Percentiles rank a stretch among this genome's conserved stretches.
Conservation (phyloP, 2,113 vertebrate genomes). For the Nycticryphes semicollaris region DNA sequence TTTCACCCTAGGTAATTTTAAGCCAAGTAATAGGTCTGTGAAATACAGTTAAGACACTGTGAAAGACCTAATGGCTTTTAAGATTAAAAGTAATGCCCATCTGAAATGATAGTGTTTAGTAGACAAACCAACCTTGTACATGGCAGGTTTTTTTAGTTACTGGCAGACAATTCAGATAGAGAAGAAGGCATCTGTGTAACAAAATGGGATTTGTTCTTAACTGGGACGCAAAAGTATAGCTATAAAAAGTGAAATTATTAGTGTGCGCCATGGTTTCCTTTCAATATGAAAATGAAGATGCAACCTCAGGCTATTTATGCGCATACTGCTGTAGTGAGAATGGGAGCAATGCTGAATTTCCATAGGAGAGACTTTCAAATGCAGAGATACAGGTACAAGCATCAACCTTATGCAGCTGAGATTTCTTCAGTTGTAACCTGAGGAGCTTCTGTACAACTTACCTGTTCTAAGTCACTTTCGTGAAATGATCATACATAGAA, state of each 20-base stretch:
- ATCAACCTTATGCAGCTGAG: not conserved
- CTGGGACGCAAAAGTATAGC: not conserved
- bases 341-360: not conserved
- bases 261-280: not conserved
- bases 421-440: not conserved
- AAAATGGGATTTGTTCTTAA: not conserved
- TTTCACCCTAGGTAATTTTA: not conserved
- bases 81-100: not conserved
- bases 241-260: not conserved
- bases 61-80: not conserved
- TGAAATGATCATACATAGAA: not conserved
- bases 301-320: not conserved
- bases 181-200: not conserved
- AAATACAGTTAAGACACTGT: not conserved
- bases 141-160: not conserved
- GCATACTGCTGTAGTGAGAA: not conserved
- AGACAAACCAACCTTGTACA: accelerated
- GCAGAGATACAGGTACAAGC: not conserved
- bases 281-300: not conserved
- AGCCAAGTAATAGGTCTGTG: not conserved
- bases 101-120: not conserved
- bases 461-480: not conserved
- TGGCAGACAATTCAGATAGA: not conserved
- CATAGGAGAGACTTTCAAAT: not conserved
- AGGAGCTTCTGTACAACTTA: not conserved